Evolutionary conservation across 2,113 vertebrate species (phyloP), one percentile per base, ranked within the genome.

Genomic region (Bostrychus sinensis): DNA sequence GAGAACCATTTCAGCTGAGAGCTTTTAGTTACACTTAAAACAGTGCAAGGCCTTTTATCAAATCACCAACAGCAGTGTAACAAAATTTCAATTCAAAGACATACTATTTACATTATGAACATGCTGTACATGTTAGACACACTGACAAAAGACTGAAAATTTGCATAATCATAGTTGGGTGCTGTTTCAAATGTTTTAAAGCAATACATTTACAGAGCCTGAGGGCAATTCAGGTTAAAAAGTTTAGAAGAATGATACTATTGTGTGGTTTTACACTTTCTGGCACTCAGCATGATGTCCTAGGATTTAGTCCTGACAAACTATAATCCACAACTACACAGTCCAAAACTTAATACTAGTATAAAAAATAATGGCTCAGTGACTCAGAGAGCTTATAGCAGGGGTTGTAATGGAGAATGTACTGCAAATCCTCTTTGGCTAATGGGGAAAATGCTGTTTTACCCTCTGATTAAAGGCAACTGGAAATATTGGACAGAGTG

Each of bases 11-110:
- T 48, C 28, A 66, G 34, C 43, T 32, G 34, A 51, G 65, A 73
- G 66, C 48, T 41, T 86, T 37, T 43, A 37, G 38, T 75, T 70
- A 89, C 87, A 90, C 87, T 83, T 88, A 87, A 89, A 89, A 90
- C 87, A 87, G 86, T 86, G 86, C 79, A 83, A 77, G 58, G 68
- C 56, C 50, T 62, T 56, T 56, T 64, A 75, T 82, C 60, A 80
- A 70, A 78, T 57, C 38, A 56, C 70, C 60, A 30, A 51, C 25
- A 30, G 25, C 30, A 19, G 34, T 23, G 46, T 32, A 26, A 70
- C 16, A 62, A 70, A 72, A 51, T 20, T 0, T 0, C 32, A 11
- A 30, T 28, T n/a, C 60, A 56, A 53, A 60, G 25, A 69, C 34
- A 58, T 63, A 58, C 25, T 60, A 75, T 79, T 76, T 75, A 80